Evolutionary conservation across 92 coral and sea anemone species (phyloP), one percentile per base, ranked within the genome.

Genomic region (Nematostella vectensis): DNA sequence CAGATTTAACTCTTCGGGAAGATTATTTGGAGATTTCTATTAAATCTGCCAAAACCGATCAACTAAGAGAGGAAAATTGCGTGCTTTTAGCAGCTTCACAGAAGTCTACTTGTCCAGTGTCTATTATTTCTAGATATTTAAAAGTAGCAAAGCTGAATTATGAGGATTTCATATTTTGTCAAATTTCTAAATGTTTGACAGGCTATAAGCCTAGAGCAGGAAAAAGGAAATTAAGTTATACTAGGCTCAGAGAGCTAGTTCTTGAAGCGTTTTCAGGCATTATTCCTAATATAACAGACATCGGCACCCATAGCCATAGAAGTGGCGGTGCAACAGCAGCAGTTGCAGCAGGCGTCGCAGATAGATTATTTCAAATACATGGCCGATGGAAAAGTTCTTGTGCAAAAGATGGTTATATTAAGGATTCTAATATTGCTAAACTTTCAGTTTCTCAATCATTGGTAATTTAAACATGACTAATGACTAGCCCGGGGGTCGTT

Each of bases 91-190:
- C 57, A 29, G 57, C 40, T 15, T 6, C 40, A 33, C 8, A 15
- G 15, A 33, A 33, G 8, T 15, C 40, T 6, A 33, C 40, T 33
- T 33, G 40, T 33, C 40, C 57, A 21, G 57, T 51, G 4, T 28
- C 57, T 29, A 51, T 51, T 28, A 23, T 26, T 51, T 22, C 31
- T 1, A 51, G 57, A 51, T 51, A 8, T 21, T 51, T 51, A 23
- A 51, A 51, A 21, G 27, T 51, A 31, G 27, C 57, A 3, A 26
- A 26, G 4, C 29, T 51, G n/a, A 29, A 26, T 21, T 26, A 28
- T 25, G 16, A 51, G 16, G 57, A 51, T 51, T 33, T 33, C 15
- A 6, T 33, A 15, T 6, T 33, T 33, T 33, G 40, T 15, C 40
- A 33, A 33, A 33, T 33, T 33, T 33, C 40, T 33, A 33, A 33